Conservation (phyloP, 2,797 vertebrate genomes). For the Yasuhikotakia modesta region DNA sequence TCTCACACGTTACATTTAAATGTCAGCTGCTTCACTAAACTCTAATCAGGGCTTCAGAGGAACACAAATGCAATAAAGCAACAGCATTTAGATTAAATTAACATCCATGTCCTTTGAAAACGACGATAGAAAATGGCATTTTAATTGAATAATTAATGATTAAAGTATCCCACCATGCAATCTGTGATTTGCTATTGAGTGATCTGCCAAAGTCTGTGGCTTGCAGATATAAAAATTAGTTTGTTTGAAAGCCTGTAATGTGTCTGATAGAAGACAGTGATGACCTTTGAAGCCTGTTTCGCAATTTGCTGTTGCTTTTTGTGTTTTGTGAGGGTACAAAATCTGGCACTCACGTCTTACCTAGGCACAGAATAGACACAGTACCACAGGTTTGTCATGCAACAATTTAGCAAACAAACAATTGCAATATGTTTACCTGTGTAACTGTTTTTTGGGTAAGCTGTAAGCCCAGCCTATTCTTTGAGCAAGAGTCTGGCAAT, state of each 20-base stretch:
- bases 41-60: constrained; percentile 45
- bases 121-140: constrained; percentile 51
- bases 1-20: constrained; percentile 20
- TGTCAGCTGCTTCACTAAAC: constrained; percentile 42
- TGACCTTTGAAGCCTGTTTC: constrained; percentile 54
- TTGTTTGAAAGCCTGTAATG: constrained; percentile 32
- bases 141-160: constrained; percentile 59
- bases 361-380: constrained; percentile 5
- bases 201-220: constrained; percentile 47
- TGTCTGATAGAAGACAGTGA: constrained; percentile 44
- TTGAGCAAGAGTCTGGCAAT: background rate
- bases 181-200: constrained; percentile 50
- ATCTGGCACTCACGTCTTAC: constrained; percentile 12
- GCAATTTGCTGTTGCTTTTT: constrained; percentile 35
- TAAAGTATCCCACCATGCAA: constrained; percentile 43
- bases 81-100: constrained; percentile 58
- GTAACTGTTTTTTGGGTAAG: background rate
- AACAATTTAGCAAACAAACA: background rate
- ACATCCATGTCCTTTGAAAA: constrained; percentile 50
- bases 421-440: background rate
- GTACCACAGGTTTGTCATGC: background rate
- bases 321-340: background rate
- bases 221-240: constrained; percentile 41
- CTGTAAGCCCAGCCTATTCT: background rate
- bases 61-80: constrained; percentile 53